Conservation (phyloP, 1,140 invertebrate genomes). For the Drosophila sproati region DNA sequence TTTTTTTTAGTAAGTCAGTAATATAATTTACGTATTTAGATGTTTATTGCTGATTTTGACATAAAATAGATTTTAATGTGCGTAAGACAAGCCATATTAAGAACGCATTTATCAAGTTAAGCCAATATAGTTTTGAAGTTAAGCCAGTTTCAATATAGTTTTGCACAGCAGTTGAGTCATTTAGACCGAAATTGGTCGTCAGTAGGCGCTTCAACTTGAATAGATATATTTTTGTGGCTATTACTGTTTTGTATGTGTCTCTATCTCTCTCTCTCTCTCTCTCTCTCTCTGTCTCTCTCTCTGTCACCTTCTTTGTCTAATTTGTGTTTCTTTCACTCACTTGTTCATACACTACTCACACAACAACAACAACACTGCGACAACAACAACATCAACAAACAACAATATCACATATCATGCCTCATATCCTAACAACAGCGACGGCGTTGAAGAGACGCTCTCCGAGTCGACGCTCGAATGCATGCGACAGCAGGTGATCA, state of each 20-base stretch:
- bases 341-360: constrained; percentile 36
- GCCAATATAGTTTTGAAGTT: too few species aligned
- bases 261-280: constrained; percentile 58
- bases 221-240: constrained; percentile 4
- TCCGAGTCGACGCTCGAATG: constrained; percentile 90
- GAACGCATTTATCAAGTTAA: too few species aligned
- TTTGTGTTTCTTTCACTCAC: constrained; percentile 26
- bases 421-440: constrained; percentile 75
- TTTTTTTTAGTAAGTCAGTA: too few species aligned
- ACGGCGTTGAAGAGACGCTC: constrained; percentile 81
- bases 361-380: constrained; percentile 17
- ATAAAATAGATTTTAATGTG: too few species aligned
- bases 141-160: too few species aligned
- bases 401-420: constrained; percentile 6
- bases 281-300: constrained; percentile 31
- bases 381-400: constrained; percentile 20
- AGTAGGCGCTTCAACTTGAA: neutral
- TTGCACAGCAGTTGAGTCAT: too few species aligned
- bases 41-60: too few species aligned
- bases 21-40: too few species aligned
- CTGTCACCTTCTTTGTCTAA: neutral
- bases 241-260: constrained; percentile 31
- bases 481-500: constrained; percentile 89
- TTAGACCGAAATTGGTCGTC: too few species aligned
- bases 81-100: too few species aligned